Evolutionary conservation across 1,140 invertebrate species (phyloP).

Genomic region (Nymphalis io): DNA sequence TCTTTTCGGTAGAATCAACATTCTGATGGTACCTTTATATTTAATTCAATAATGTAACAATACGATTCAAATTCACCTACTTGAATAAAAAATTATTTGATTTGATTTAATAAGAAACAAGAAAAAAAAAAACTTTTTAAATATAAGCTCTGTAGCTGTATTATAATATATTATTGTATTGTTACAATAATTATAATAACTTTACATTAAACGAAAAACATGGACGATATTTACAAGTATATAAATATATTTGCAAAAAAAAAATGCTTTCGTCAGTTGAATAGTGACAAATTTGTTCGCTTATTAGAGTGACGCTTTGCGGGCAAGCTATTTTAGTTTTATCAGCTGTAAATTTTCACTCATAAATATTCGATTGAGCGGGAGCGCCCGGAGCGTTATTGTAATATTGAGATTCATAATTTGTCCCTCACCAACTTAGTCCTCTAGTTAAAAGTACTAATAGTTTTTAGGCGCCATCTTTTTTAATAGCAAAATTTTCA

Average conservation of each 20-base stretch:
- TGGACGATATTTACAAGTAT: background rate
- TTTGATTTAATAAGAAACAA: no score
- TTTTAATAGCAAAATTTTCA: slow-evolving; percentile 18
- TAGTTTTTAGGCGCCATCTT: slow-evolving; percentile 20
- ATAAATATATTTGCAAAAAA: background rate
- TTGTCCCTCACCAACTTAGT: slow-evolving; percentile 55
- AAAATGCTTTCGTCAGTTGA: slow-evolving; percentile 11
- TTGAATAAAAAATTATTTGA: no score
- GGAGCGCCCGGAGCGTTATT: slow-evolving; percentile 43
- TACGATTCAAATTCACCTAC: no score
- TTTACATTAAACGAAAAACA: background rate
- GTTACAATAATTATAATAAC: no score
- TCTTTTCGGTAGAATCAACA: no score
- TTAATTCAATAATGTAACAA: no score
- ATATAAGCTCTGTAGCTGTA: no score
- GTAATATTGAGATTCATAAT: slow-evolving; percentile 73
- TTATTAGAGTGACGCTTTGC: slow-evolving; percentile 50
- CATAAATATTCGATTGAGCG: slow-evolving; percentile 76
- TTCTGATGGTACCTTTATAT: no score
- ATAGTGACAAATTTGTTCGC: slow-evolving; percentile 39
- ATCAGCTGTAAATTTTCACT: slow-evolving; percentile 76
- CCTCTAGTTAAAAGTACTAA: slow-evolving; percentile 38
- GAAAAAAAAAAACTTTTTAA: no score
- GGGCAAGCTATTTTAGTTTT: slow-evolving; percentile 55
- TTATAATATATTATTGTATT: no score